These are phyloP conservation scores for Metalampra italica DNA, from an alignment of 2,888 invertebrate species.

Conservation along the genomic window DNA sequence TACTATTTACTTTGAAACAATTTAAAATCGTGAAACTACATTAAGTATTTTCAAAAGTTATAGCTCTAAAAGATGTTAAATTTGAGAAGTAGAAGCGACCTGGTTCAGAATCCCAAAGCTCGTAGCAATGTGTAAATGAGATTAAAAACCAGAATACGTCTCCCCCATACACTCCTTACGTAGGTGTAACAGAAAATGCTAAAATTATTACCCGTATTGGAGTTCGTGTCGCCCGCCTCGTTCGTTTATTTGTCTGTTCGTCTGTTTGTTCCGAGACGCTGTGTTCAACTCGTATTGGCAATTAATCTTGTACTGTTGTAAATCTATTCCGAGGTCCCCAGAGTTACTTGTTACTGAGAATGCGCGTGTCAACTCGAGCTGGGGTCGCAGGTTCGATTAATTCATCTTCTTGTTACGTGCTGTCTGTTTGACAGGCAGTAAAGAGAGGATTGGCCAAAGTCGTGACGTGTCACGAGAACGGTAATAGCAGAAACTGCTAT, in stretches of 20 bases:
- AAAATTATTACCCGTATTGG: constrained; percentile 69
- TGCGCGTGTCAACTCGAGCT: neutral
- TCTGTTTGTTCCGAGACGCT: constrained; percentile 32
- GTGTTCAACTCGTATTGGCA: constrained; percentile 51
- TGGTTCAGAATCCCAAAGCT: no score
- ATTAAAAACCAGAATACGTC: neutral
- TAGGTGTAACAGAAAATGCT: constrained; percentile 68
- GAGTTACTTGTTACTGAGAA: neutral
- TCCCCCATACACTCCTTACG: constrained; percentile 26
- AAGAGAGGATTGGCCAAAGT: no score
- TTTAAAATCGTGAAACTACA: no score
- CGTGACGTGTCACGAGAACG: no score
- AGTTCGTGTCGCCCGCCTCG: constrained; percentile 56
- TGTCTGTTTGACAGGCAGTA: no score
- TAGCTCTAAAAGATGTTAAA: no score
- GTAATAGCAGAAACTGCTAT: no score
- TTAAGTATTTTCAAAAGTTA: no score
- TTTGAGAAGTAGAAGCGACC: no score
- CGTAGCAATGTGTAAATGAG: no score
- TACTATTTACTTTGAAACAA: no score
- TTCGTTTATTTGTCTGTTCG: constrained; percentile 48
- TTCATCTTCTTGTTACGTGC: no score
- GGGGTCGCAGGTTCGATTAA: neutral
- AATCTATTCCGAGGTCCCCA: constrained; percentile 25
- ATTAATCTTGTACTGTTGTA: constrained; percentile 53